Evolutionary conservation across 2,113 vertebrate genomes (phyloP), one percentile per base, ranked within the genome.

Genomic region (Euleptes europaea): DNA sequence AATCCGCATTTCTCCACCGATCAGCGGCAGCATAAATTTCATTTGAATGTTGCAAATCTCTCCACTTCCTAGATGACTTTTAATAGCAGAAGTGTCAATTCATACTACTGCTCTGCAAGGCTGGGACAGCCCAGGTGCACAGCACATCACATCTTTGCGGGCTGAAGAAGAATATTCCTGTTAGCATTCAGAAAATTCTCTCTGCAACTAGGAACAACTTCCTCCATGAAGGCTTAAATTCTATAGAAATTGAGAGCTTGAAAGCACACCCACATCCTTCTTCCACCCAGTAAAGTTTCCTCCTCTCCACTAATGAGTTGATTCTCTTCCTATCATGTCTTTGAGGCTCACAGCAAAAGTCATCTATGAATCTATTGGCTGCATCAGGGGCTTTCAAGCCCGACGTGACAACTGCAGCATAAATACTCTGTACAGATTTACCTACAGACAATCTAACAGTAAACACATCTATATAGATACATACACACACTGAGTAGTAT

Each of bases 131-230:
- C 63, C 66, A 78, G 74, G 70, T 84, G 74, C 67, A 57, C 38
- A n/a, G 65, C 74, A 78, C 17, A 31, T 54, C 10, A 33, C 40
- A 28, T 69, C 63, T 78, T 65, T 78, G 49, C 17, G 42, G 65
- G 65, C 35, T 44, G 33, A 69, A 57, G 65, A 66, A 42, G 54
- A 83, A 74, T 63, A 38, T 31, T 72, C 51, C 54, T 33, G 70
- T 83, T 83, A 63, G 81, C 81, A 83, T 83, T 65, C 70, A 83
- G 31, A 74, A 74, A 44, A 40, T 74, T 44, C 63, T 74, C 11
- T 74, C 71, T 74, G 31, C 54, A 63, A 28, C 10, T 8, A 63
- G 31, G 70, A 60, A 44, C 49, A 63, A 60, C 31, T 73, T 49
- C 65, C 54, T 72, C 33, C 15, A 65, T 40, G 57, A 76, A 80